Conservation (phyloP, 2,113 vertebrate species). For the Carassius gibelio region DNA sequence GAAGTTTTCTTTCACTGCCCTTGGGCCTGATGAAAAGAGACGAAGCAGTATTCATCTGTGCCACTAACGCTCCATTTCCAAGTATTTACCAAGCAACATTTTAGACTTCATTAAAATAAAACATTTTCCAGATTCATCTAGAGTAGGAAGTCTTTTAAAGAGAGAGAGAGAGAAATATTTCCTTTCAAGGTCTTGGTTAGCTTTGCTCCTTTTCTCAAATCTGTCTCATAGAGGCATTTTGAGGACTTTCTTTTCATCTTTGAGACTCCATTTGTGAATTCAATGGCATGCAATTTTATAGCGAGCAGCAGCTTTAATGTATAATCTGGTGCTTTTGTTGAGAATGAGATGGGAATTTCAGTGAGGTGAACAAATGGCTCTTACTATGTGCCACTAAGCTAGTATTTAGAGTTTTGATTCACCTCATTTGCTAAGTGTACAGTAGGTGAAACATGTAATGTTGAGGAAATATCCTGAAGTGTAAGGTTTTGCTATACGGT, state of each 20-base stretch:
- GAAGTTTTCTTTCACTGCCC: slow-evolving; percentile 34
- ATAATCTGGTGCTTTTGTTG: background rate
- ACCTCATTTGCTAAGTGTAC: background rate
- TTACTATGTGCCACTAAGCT: background rate
- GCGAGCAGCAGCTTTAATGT: background rate
- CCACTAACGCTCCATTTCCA: slow-evolving; percentile 8
- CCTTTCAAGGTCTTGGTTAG: slow-evolving; percentile 29
- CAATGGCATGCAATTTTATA: slow-evolving; percentile 13
- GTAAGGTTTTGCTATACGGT: slow-evolving; percentile 31
- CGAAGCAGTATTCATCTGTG: background rate
- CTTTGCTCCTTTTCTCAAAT: slow-evolving; percentile 21
- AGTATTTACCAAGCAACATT: slow-evolving; percentile 40
- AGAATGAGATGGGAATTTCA: slow-evolving; percentile 23
- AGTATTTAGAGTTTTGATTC: background rate
- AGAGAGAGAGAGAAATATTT: background rate
- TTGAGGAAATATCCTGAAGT: slow-evolving; percentile 27
- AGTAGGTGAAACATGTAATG: slow-evolving; percentile 5
- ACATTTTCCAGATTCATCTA: slow-evolving; percentile 1
- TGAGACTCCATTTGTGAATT: slow-evolving; percentile 16
- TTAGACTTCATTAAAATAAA: slow-evolving; percentile 22
- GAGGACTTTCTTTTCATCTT: slow-evolving; percentile 29
- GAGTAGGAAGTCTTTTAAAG: slow-evolving; percentile 29
- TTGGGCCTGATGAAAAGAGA: slow-evolving; percentile 3
- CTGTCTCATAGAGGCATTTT: slow-evolving; percentile 21
- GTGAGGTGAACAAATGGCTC: background rate